Percentiles rank a stretch among this genome's conserved stretches.
Conservation (phyloP, 2,113 vertebrate species). For the Phaethornis superciliosus region DNA sequence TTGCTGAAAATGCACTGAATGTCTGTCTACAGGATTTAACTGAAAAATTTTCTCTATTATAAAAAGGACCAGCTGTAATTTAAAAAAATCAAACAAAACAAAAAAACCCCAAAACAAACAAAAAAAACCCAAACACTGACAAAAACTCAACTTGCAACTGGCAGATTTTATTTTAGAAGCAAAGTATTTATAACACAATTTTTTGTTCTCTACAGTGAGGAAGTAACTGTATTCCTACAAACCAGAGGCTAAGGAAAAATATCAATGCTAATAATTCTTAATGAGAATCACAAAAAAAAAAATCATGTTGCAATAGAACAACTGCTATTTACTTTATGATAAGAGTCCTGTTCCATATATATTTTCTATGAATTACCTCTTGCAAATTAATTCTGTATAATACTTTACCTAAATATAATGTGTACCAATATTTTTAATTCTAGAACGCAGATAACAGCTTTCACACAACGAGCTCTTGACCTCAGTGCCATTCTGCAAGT, state of each 20-base stretch:
- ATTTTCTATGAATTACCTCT: not conserved
- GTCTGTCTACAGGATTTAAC: not conserved
- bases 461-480: not conserved
- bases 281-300: not conserved
- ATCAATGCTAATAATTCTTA: not conserved
- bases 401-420: not conserved
- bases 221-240: not conserved
- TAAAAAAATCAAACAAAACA: not conserved
- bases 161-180: not conserved
- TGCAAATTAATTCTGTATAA: not conserved
- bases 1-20: not conserved
- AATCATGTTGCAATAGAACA: not conserved
- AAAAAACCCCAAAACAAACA: not conserved
- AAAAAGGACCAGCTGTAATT: not conserved
- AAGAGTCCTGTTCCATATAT: not conserved
- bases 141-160: not conserved
- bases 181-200: not conserved
- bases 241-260: not conserved
- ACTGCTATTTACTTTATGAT: not conserved
- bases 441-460: conserved; percentile 3
- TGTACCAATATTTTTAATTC: conserved; percentile 29
- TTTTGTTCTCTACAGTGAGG: not conserved
- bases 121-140: not conserved
- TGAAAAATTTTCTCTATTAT: not conserved
- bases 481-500: not conserved